Conservation (phyloP, 2,797 vertebrate species). For the Bovichtus diacanthus region DNA sequence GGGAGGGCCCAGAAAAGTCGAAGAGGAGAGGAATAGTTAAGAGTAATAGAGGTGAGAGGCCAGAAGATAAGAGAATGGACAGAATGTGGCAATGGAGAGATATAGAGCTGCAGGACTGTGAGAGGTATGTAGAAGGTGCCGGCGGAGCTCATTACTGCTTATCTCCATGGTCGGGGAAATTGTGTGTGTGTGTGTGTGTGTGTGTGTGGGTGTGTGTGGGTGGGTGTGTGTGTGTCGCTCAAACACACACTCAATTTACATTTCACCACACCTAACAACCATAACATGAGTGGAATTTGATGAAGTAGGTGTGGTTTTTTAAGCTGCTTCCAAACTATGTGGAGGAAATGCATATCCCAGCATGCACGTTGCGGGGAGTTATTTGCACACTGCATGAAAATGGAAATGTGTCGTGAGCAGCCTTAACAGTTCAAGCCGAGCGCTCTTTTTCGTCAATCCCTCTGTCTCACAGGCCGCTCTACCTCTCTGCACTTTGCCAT, state of each 20-base stretch:
- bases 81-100: constrained; percentile 73
- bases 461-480: constrained; percentile 14
- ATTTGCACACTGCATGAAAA: constrained; percentile 36
- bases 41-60: constrained; percentile 80
- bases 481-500: constrained; percentile 55
- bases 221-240: constrained; percentile 5
- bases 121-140: constrained; percentile 70
- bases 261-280: constrained; percentile 50
- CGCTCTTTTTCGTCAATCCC: constrained; percentile 1
- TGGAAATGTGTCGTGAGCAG: constrained; percentile 23
- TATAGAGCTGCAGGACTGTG: constrained; percentile 63
- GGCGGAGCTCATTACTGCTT: constrained; percentile 81
- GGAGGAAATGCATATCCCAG: constrained; percentile 40
- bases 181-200: constrained; percentile 27
- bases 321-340: constrained; percentile 22
- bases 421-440: constrained; percentile 38
- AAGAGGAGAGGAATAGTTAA: constrained; percentile 61
- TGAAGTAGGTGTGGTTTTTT: constrained; percentile 50
- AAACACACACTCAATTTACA: constrained; percentile 61
- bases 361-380: constrained; percentile 30
- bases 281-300: constrained; percentile 53
- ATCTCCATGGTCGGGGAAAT: constrained; percentile 70
- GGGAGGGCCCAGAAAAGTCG: constrained; percentile 43
- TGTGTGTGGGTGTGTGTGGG: constrained; percentile 1
- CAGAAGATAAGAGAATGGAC: constrained; percentile 77